Conservation (phyloP, 2,888 invertebrate genomes). For the Eulithis prunata region DNA sequence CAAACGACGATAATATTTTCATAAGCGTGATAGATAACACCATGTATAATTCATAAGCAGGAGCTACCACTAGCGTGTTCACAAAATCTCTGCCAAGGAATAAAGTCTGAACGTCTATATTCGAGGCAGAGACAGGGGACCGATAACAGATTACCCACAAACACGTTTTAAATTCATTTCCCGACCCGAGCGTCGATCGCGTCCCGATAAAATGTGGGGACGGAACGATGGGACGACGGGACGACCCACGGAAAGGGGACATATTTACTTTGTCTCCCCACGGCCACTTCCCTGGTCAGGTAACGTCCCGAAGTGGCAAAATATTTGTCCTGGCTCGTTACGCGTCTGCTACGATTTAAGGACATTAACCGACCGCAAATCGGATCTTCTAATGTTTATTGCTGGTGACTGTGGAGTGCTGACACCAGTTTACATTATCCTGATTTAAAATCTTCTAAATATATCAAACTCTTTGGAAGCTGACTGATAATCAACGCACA, state of each 20-base stretch:
- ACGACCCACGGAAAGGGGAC: constrained; percentile 78
- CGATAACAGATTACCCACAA: constrained; percentile 85
- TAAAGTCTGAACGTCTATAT: constrained; percentile 79
- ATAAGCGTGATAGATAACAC: constrained; percentile 32
- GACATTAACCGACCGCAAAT: constrained; percentile 71
- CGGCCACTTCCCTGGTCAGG: constrained; percentile 81
- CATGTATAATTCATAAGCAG: constrained; percentile 33
- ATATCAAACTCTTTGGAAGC: no score
- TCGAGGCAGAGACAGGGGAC: constrained; percentile 82
- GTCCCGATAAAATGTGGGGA: constrained; percentile 83
- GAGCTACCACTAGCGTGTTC: constrained; percentile 45
- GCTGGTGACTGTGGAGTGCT: constrained; percentile 39
- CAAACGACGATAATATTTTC: constrained; percentile 30
- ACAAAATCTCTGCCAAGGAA: constrained; percentile 71
- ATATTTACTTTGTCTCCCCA: constrained; percentile 83
- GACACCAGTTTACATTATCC: background rate
- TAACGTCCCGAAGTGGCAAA: constrained; percentile 81
- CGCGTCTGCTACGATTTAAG: constrained; percentile 76
- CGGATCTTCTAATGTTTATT: constrained; percentile 56
- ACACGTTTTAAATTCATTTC: constrained; percentile 85
- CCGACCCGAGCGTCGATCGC: constrained; percentile 83
- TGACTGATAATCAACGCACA: no score
- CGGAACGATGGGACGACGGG: constrained; percentile 65
- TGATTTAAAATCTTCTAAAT: background rate
- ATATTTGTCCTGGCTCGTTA: constrained; percentile 80